Base-by-base conservation (phyloP, 2,888 invertebrate species). In the Drosophila helvetica region DNA sequence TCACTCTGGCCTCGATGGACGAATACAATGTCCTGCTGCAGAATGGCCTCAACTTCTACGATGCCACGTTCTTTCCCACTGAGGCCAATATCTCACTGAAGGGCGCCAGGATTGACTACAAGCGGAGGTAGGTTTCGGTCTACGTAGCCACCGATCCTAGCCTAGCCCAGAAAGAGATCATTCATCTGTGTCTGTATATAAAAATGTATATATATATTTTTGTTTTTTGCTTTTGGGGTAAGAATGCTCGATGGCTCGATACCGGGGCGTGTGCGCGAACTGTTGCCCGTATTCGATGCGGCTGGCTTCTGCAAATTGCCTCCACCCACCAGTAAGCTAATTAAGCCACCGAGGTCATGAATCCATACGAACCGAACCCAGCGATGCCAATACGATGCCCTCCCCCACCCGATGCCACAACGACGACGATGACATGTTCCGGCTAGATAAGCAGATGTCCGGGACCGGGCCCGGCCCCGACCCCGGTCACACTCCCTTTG, bases 11-110 rank as follows among this genome's bases (percentile, higher is more conserved):
- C 64, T 95, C 94, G 64, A 93, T 96, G 74, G 96, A 96, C 79
- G 96, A 96, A 89, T 95, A 95, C 80, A 96, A 96, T 91, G 94
- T 94, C 84, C 93, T 97, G 61, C 93, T 97, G 64, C 96, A 96
- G 92, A 96, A 96, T 88, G 97, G 97, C 0, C 93, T 97, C 66
- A 96, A 97, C 92, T 97, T 97, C 93, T 97, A 96, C 90, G 96
- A 96, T 19, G 96, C 97, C 50, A 97, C 97, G 25, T 96, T 95
- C 93, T 97, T 97, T 92, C 96, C 96, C 54, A 96, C 96, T 4
- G 96, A 96, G 91, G 94, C 96, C 74, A 95, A 95, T 46, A 93
- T 94, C 74, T 94, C 95, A 33, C 93, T 94, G 66, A 94, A 94
- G 79, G 93, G 94, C 53, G 94, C 94, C 33, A 94, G 93, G 80